phyloP scores from a whole-genome alignment of 1,140 invertebrate genomes.

The Meteorus sp. region DNA sequence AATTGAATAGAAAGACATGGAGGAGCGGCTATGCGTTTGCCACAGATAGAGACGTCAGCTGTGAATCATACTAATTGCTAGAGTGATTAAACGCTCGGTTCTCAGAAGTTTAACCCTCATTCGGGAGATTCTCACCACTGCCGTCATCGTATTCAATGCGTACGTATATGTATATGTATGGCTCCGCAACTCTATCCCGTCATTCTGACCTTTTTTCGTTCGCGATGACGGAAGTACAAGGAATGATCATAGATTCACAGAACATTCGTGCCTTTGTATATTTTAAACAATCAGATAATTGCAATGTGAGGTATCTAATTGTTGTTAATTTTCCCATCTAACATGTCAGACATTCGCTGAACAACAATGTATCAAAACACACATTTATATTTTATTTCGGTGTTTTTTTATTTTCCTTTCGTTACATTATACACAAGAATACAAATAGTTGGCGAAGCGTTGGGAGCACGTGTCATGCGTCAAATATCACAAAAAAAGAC shows the following conservation, averaged over 20 bases:
- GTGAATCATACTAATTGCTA: slow-evolving; percentile 56
- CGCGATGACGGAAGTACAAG: not conserved
- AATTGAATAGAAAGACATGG: slow-evolving; percentile 47
- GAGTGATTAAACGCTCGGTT: slow-evolving; percentile 53
- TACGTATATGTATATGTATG: not conserved
- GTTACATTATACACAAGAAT: not conserved
- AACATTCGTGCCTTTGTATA: no score
- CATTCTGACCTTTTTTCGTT: not conserved
- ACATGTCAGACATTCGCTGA: no score
- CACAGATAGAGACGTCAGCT: slow-evolving; percentile 46
- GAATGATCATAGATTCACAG: no score
- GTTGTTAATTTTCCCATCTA: not conserved
- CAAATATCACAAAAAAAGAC: slow-evolving; percentile 49
- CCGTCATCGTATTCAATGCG: slow-evolving; percentile 20
- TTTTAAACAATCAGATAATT: no score
- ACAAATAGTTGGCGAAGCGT: not conserved
- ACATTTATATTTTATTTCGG: no score
- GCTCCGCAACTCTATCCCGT: not conserved
- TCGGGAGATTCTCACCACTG: slow-evolving; percentile 22
- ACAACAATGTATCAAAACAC: no score
- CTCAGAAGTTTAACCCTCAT: slow-evolving; percentile 49
- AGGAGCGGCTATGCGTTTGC: slow-evolving; percentile 16
- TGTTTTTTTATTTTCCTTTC: no score
- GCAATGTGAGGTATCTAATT: not conserved
- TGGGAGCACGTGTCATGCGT: slow-evolving; percentile 52